These are phyloP conservation scores for Sphenopsis melanotis DNA, from an alignment of 2,797 vertebrate species.

Conservation along the genomic window DNA sequence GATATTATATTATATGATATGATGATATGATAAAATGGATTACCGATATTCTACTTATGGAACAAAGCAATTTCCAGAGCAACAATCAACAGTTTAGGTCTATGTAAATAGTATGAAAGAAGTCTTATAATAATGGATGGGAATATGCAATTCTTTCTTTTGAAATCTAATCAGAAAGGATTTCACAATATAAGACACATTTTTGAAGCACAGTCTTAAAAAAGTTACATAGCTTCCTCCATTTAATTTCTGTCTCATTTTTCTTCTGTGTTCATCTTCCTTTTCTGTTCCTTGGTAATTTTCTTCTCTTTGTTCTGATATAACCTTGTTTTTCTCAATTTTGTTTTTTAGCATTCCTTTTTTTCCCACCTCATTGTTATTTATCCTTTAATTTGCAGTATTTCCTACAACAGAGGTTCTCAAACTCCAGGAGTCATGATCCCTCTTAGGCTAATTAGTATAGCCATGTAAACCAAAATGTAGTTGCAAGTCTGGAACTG, in stretches of 20 bases:
- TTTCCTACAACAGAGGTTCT: not conserved
- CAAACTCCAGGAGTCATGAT: not conserved
- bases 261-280: not conserved
- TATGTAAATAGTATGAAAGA: not conserved
- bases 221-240: accelerated
- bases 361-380: not conserved
- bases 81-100: not conserved
- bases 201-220: not conserved
- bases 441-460: not conserved
- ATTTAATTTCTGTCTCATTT: not conserved
- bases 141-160: not conserved
- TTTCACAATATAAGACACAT: not conserved
- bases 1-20: too few relatives aligned
- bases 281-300: not conserved
- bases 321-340: not conserved
- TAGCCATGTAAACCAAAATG: not conserved
- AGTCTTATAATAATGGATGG: not conserved
- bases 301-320: not conserved
- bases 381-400: not conserved
- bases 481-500: not conserved
- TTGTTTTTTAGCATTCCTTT: not conserved
- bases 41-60: not conserved
- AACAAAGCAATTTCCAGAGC: not conserved
- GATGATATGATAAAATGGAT: not conserved
- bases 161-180: not conserved